phyloP scores from a whole-genome alignment of 2,113 vertebrate genomes.

The Siniperca knerii region DNA sequence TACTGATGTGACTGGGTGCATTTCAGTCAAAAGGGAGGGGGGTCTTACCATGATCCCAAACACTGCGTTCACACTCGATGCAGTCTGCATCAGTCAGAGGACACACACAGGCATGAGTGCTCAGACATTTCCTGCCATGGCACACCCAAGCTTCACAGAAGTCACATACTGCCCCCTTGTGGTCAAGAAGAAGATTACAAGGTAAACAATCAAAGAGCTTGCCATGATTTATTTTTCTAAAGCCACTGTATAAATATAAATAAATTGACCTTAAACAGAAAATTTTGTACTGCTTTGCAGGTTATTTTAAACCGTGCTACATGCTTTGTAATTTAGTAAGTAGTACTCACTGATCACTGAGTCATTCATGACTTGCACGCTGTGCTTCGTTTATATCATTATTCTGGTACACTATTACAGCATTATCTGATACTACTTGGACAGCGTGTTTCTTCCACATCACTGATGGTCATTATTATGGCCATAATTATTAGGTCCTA shows the following conservation, averaged over 20 bases:
- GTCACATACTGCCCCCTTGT: slow-evolving; percentile 96
- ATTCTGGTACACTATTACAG: background rate
- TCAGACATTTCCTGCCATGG: slow-evolving; percentile 95
- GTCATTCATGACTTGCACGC: background rate
- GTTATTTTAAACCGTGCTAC: background rate
- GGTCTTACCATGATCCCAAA: slow-evolving; percentile 97
- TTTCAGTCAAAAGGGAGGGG: background rate
- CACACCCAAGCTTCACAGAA: slow-evolving; percentile 99
- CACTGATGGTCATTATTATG: background rate
- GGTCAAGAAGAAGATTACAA: slow-evolving; percentile 38
- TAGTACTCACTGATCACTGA: background rate
- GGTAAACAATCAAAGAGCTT: background rate
- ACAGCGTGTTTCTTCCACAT: background rate
- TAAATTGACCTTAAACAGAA: too few species aligned
- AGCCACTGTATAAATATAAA: background rate
- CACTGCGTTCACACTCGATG: slow-evolving; percentile 93
- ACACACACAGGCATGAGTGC: slow-evolving; percentile 92
- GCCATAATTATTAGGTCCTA: background rate
- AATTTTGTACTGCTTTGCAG: background rate
- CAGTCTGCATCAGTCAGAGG: slow-evolving; percentile 95
- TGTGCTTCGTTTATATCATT: background rate
- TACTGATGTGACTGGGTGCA: background rate
- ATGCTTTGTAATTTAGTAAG: background rate
- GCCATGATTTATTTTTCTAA: background rate
- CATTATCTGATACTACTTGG: background rate